These are phyloP conservation scores for Indri indri DNA, from an alignment of 2,113 vertebrate species.

Conservation along the genomic window DNA sequence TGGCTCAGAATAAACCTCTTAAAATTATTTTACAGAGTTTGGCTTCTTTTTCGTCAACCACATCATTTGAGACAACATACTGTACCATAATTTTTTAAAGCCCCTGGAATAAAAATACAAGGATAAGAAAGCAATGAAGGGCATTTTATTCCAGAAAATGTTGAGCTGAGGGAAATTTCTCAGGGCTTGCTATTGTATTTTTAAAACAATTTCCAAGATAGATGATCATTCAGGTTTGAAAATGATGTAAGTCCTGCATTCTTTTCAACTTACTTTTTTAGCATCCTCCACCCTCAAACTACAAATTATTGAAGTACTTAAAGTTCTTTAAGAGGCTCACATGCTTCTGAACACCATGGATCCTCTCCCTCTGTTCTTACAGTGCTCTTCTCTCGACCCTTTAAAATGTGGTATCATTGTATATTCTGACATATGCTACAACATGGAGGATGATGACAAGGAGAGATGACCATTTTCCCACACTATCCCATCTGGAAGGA, in stretches of 20 bases:
- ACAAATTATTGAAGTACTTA: background rate
- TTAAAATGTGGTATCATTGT: background rate
- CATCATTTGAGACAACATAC: background rate
- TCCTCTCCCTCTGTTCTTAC: background rate
- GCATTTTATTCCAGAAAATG: background rate
- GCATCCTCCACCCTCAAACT: rapidly evolving
- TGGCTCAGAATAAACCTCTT: no score
- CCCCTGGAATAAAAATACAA: background rate
- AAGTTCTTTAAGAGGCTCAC: background rate
- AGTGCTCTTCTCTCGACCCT: background rate
- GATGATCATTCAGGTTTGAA: background rate
- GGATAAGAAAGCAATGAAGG: background rate
- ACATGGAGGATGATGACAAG: background rate
- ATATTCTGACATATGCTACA: background rate
- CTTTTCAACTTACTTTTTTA: background rate
- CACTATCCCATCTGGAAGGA: no score
- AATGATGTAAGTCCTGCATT: no score
- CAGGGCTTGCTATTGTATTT: background rate
- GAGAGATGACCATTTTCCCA: background rate
- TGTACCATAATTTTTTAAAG: background rate
- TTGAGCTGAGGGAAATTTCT: background rate
- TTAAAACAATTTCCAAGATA: background rate
- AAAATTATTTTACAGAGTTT: background rate
- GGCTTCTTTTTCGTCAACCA: no score
- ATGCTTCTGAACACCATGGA: background rate